A percentile compares a stretch with the other conserved stretches of the same genome.
Evolutionary conservation across 1,140 invertebrate species (phyloP).

Genomic region (Euschistus heros): DNA sequence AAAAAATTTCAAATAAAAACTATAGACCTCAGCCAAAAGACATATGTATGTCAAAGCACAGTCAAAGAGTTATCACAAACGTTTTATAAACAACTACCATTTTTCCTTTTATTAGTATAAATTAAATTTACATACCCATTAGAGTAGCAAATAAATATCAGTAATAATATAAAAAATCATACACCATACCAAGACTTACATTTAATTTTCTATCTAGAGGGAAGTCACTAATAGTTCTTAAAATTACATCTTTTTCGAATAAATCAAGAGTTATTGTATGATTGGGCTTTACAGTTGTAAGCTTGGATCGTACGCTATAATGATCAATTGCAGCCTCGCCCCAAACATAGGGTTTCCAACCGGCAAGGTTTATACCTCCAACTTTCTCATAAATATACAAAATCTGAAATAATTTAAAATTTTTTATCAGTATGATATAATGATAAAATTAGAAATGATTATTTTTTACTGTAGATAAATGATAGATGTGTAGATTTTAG

Average conservation of each 20-base stretch:
- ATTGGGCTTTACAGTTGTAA: neutral
- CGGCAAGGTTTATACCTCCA: constrained; percentile 44
- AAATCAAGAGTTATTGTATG: neutral
- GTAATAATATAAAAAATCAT: neutral
- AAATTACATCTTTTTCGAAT: neutral
- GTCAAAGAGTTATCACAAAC: too few relatives aligned
- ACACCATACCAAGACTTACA: neutral
- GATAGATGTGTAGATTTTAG: too few relatives aligned
- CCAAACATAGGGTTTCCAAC: constrained; percentile 60
- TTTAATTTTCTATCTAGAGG: neutral
- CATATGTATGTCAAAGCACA: too few relatives aligned
- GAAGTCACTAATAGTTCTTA: neutral
- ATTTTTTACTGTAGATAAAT: too few relatives aligned
- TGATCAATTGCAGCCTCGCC: constrained; percentile 61
- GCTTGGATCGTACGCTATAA: constrained; percentile 53
- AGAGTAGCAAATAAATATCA: too few relatives aligned
- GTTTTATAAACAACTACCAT: too few relatives aligned
- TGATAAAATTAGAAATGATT: too few relatives aligned
- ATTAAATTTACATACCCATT: too few relatives aligned
- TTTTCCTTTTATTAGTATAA: too few relatives aligned
- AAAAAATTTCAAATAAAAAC: too few relatives aligned
- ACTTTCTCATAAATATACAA: constrained; percentile 39
- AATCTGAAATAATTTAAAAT: neutral
- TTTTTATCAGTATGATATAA: too few relatives aligned
- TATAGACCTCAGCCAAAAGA: too few relatives aligned